Evolutionary conservation across 2,888 invertebrate species (phyloP), one percentile per base, ranked within the genome.

Genomic region (Tethea ocularis): DNA sequence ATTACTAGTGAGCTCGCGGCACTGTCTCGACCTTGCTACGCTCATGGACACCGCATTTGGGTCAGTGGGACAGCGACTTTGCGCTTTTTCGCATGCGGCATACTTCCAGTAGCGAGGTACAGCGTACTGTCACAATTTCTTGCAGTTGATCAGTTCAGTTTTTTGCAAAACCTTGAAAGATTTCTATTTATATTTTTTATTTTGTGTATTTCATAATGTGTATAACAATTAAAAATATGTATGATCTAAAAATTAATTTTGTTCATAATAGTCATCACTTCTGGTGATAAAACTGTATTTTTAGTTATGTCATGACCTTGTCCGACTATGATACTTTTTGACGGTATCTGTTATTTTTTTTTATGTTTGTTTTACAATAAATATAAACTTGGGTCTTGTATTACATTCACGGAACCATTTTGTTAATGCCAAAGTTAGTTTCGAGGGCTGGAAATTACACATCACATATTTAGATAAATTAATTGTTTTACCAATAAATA

Each of bases 11-110:
- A 64, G 66, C 71, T 68, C 69, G 73, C 67, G 74, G 68, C 67
- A 68, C 65, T 67, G 69, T 71, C 72, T 73, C 83, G 88, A 89
- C 91, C 91, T 91, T 91, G 91, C 75, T 69, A 71, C 73, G 75
- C 82, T 87, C 86, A 86, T 83, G 89, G 89, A 84, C 87, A 77
- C 72, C 67, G 69, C 79, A 89, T 84, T 83, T 86, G 71, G 90
- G 91, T 87, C 82, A 91, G 66, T 89, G 70, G 89, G 87, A 79
- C 89, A 78, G 77, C 77, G 68, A 80, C 78, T 86, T 80, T 71
- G 74, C 77, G 75, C 74, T 80, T 79, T 83, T 80, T 72, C 67
- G 61, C 71, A 20, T 54, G 54, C 33, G 33, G 54, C 53, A 29
- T 23, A 57, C 52, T 57, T 55, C 58, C 29, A 29, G 53, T n/a